Conservation (phyloP, 2,888 invertebrate genomes). For the Cordilura impudica region DNA sequence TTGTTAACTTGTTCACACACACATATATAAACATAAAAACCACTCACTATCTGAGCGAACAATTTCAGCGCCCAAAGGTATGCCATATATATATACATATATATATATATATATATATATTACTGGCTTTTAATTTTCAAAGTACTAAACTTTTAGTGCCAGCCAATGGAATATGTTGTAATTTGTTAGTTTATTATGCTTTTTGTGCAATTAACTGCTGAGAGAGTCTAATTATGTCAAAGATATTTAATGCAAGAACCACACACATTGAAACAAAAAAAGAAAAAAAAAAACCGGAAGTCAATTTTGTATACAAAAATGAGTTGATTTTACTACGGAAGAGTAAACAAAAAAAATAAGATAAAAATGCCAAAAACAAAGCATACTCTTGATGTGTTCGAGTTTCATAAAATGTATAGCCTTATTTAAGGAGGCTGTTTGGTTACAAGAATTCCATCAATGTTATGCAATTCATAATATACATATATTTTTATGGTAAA, state of each 20-base stretch:
- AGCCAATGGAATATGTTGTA: too few species aligned
- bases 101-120: too few species aligned
- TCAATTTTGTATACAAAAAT: background rate
- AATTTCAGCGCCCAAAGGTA: conserved; percentile 38
- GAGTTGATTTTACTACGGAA: background rate
- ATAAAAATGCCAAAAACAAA: background rate
- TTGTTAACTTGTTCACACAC: background rate
- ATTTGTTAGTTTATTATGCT: too few species aligned
- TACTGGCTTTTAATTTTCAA: too few species aligned
- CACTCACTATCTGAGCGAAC: background rate
- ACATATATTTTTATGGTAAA: too few species aligned
- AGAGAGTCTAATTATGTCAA: conserved; percentile 29
- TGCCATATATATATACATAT: conserved; percentile 18
- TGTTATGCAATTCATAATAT: too few species aligned
- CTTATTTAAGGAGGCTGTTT: too few species aligned
- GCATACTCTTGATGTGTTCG: too few species aligned
- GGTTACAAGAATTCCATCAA: too few species aligned
- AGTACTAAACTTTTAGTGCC: too few species aligned
- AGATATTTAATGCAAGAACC: background rate
- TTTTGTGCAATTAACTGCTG: conserved; percentile 22
- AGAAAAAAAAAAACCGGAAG: conserved; percentile 1
- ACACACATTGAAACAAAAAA: background rate
- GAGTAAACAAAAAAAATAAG: background rate
- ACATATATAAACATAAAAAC: conserved; percentile 2
- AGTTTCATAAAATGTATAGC: too few species aligned